A percentile compares a stretch with the other conserved stretches of the same genome.
Conservation (phyloP, 2,888 invertebrate species). For the Drosophila crucigera region DNA sequence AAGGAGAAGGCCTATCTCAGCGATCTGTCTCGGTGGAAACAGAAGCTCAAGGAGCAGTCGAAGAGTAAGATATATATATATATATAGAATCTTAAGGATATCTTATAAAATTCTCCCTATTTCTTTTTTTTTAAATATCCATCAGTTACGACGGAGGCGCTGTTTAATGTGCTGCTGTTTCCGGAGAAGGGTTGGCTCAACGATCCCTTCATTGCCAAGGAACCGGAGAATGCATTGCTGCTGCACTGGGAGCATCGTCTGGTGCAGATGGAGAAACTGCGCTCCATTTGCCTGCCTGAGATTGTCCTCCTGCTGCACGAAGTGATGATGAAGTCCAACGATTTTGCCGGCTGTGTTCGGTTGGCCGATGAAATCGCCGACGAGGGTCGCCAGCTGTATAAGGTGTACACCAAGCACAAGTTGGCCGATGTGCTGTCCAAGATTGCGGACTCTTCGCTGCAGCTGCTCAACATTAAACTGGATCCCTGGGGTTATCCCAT, state of each 20-base stretch:
- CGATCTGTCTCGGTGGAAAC: conserved; percentile 92
- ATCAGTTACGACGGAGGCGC: conserved; percentile 90
- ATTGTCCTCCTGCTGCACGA: conserved; percentile 91
- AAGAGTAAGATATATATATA: conserved; percentile 85
- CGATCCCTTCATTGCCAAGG: conserved; percentile 88
- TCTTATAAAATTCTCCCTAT: neutral
- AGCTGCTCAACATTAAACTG: conserved; percentile 90
- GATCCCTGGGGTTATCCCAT: conserved; percentile 93
- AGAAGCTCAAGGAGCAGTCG: conserved; percentile 90
- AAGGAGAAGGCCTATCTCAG: conserved; percentile 91
- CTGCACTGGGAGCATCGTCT: conserved; percentile 87
- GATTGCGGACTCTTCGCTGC: conserved; percentile 91
- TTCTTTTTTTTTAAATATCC: neutral
- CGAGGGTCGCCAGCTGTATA: conserved; percentile 92
- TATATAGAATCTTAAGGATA: neutral
- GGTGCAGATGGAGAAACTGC: conserved; percentile 90
- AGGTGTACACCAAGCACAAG: conserved; percentile 92
- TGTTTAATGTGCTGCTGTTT: conserved; percentile 95
- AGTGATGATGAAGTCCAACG: conserved; percentile 91
- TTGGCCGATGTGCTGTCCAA: conserved; percentile 91
- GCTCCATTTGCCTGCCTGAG: conserved; percentile 94
- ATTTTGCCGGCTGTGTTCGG: conserved; percentile 91
- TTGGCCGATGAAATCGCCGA: conserved; percentile 92
- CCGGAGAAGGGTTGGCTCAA: conserved; percentile 96
- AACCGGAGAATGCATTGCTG: conserved; percentile 85